Percentiles rank a stretch among this genome's conserved stretches.
Evolutionary conservation across 2,888 invertebrate genomes (phyloP).

Genomic region (Drosophila sordidapex): DNA sequence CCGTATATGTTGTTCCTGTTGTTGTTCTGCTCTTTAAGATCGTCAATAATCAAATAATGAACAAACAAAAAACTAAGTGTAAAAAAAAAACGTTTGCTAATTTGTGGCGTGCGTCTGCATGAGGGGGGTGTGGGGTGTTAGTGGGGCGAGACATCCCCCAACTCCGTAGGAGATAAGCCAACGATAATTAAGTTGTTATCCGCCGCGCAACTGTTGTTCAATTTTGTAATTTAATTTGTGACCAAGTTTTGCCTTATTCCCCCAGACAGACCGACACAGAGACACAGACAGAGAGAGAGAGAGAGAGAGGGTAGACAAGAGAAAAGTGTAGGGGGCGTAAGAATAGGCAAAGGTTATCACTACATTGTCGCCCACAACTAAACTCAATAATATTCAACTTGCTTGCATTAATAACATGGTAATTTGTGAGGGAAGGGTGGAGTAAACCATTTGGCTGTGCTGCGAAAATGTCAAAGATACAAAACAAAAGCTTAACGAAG

Average conservation of each 20-base stretch:
- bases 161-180: background rate
- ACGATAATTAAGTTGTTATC: slow-evolving; percentile 70
- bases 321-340: background rate
- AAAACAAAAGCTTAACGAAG: slow-evolving; percentile 39
- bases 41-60: slow-evolving; percentile 66
- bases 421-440: background rate
- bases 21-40: slow-evolving; percentile 28
- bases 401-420: slow-evolving; percentile 45
- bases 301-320: background rate
- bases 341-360: slow-evolving; percentile 45
- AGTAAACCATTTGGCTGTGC: slow-evolving; percentile 11
- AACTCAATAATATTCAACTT: slow-evolving; percentile 52
- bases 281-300: background rate
- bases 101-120: slow-evolving; percentile 33
- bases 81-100: slow-evolving; percentile 46
- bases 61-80: slow-evolving; percentile 37
- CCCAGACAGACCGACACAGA: background rate
- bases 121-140: background rate
- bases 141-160: background rate
- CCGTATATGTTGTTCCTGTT: slow-evolving; percentile 34
- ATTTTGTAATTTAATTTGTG: slow-evolving; percentile 65
- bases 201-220: slow-evolving; percentile 44
- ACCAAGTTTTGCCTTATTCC: slow-evolving; percentile 31
- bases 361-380: slow-evolving; percentile 31
- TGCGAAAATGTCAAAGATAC: slow-evolving; percentile 65